These are phyloP conservation scores for Corvus hawaiiensis DNA, from an alignment of 2,113 vertebrate genomes.

Conservation along the genomic window DNA sequence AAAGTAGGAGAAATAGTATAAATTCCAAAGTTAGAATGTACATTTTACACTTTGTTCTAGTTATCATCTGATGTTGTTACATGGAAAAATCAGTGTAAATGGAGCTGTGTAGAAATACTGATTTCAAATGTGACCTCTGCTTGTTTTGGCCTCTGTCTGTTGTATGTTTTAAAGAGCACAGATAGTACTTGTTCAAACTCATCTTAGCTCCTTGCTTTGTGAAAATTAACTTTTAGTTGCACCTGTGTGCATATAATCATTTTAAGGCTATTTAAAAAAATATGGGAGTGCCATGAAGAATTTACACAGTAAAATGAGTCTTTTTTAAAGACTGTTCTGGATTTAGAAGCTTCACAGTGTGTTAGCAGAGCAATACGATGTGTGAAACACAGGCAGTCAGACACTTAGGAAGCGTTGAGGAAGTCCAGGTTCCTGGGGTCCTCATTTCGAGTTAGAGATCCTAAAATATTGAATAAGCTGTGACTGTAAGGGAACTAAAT, in stretches of 20 bases:
- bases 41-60: background rate
- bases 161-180: background rate
- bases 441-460: background rate
- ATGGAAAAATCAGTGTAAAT: background rate
- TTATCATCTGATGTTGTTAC: background rate
- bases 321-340: background rate
- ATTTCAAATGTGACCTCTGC: background rate
- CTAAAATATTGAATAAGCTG: background rate
- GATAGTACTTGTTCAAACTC: background rate
- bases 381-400: background rate
- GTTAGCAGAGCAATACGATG: background rate
- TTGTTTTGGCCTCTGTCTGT: background rate
- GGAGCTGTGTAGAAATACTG: background rate
- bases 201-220: background rate
- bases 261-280: background rate
- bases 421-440: background rate
- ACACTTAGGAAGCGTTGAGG: background rate
- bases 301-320: background rate
- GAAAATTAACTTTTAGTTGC: background rate
- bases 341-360: background rate
- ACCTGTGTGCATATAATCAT: background rate
- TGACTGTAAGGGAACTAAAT: background rate
- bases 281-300: background rate
- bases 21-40: background rate
- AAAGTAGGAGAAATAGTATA: background rate